Evolutionary conservation across 2,888 invertebrate species (phyloP), one percentile per base, ranked within the genome.

Genomic region (Smittia sp.): DNA sequence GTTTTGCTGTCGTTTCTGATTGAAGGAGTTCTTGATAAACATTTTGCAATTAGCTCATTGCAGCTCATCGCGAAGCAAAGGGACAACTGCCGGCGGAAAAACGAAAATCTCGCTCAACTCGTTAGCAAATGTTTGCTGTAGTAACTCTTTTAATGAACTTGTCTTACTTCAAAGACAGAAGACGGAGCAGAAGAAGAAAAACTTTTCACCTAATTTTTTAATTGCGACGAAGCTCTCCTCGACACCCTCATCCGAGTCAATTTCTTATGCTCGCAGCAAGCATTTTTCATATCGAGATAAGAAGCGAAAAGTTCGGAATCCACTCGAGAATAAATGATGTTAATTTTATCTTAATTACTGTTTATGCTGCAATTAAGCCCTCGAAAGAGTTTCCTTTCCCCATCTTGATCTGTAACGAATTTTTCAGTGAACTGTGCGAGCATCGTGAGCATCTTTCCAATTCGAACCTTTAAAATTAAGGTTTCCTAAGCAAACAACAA

Each of bases 341-440:
- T 46, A 46, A 46, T 46, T 46, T 46, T 46, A 46, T 46, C 46
- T 46, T 46, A 46, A 46, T 46, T 46, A 46, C 46, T 46, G 4
- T 46, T 46, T 2, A 46, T 46, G 46, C 46, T 46, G 46, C 46
- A 46, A 46, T 46, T 11, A 46, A 46, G 46, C 6, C 46, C 11
- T 6, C 46, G 46, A 15, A 46, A 46, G n/a, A 2, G 2, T 46
- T 11, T 46, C 32, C 32, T 32, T 32, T 32, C 32, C 32, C 9
- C 32, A 32, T 32, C 32, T 32, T 32, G 32, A 32, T 32, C 32
- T 6, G 32, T 3, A 32, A 32, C 3, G 32, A 32, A 32, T 9
- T 32, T 32, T 32, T 32, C 9, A 9, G 32, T 32, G 9, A 32
- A 32, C 32, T 32, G 3, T 32, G 4, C 4, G 9, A 32, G 9